phyloP scores from a whole-genome alignment of 2,797 vertebrate species.

The Esox masquinongy region DNA sequence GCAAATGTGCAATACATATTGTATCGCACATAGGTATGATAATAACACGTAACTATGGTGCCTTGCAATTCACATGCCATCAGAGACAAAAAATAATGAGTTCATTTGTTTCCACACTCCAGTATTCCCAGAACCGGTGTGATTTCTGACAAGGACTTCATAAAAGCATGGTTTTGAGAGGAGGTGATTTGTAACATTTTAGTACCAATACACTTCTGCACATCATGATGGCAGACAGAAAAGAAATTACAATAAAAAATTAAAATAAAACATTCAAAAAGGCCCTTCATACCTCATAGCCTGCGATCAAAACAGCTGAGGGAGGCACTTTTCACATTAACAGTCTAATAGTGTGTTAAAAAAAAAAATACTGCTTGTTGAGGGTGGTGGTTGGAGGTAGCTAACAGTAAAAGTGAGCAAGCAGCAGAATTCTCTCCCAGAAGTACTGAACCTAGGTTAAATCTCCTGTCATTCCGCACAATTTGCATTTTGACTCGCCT shows the following conservation, averaged over 20 bases:
- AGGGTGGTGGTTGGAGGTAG: not conserved
- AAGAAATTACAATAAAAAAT: not conserved
- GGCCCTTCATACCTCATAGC: not conserved
- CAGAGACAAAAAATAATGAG: not conserved
- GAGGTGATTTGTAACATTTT: not conserved
- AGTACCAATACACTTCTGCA: not conserved
- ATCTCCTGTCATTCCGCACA: conserved; percentile 39
- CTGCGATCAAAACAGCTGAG: not conserved
- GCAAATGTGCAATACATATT: too few relatives aligned
- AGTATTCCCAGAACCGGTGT: not conserved
- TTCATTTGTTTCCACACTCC: not conserved
- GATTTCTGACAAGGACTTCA: conserved; percentile 3
- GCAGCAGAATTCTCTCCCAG: not conserved
- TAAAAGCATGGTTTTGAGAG: not conserved
- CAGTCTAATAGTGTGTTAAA: not conserved
- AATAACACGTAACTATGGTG: too few relatives aligned
- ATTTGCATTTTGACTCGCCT: conserved; percentile 52
- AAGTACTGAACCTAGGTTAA: not conserved
- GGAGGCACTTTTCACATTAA: not conserved
- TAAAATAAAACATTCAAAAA: not conserved
- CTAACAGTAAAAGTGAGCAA: not conserved
- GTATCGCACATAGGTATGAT: too few relatives aligned
- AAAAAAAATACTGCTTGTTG: not conserved
- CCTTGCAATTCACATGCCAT: not conserved
- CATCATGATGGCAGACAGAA: not conserved